Evolutionary conservation across 2,113 vertebrate genomes (phyloP).

Genomic region (Chlorodrepanis virens): DNA sequence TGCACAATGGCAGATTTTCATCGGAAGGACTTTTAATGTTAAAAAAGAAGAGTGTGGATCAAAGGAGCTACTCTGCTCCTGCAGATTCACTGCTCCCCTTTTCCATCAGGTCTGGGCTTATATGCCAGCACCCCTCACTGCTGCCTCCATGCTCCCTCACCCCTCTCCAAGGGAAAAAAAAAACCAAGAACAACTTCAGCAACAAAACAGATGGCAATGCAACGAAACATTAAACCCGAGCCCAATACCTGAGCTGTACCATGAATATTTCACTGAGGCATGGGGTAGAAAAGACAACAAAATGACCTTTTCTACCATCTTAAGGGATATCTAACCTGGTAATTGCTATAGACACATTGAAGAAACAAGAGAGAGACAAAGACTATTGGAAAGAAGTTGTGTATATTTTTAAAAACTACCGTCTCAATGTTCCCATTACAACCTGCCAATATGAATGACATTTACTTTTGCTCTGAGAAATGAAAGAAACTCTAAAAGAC

Average conservation of each 20-base stretch:
- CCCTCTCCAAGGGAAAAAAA: not conserved
- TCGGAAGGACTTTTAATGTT: not conserved
- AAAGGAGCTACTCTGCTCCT: constrained; percentile 1
- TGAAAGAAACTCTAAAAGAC: constrained; percentile 38
- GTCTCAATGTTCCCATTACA: constrained; percentile 37
- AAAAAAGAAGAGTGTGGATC: not conserved
- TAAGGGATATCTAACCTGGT: not conserved
- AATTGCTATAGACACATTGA: not conserved
- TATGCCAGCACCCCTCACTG: not conserved
- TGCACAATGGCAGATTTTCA: constrained; percentile 10
- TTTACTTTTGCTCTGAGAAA: constrained; percentile 52
- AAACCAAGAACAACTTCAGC: not conserved
- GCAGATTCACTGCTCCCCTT: not conserved
- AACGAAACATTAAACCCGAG: constrained; percentile 53
- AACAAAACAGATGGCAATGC: constrained; percentile 5
- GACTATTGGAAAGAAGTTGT: not conserved
- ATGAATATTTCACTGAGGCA: constrained; percentile 43
- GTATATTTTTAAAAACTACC: constrained; percentile 27
- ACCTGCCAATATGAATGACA: constrained; percentile 50
- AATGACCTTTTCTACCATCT: constrained; percentile 18
- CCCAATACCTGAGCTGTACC: not conserved
- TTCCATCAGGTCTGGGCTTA: not conserved
- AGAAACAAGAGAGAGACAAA: not conserved
- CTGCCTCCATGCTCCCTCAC: not conserved
- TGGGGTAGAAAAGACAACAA: not conserved